Evolutionary conservation across 2,888 invertebrate genomes (phyloP).

Genomic region (Thyatira batis): DNA sequence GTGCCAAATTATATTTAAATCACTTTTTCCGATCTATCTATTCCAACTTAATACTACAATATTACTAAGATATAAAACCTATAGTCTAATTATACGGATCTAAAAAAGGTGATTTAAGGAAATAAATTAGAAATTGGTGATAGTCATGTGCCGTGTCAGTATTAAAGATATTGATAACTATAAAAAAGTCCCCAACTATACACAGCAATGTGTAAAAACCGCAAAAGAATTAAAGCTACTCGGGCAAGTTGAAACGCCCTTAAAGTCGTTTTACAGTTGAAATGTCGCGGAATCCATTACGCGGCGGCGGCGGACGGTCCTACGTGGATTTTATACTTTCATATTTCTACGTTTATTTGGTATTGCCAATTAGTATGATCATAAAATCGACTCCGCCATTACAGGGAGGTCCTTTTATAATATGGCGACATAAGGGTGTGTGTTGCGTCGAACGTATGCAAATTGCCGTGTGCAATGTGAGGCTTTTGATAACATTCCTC

Average conservation of each 20-base stretch:
- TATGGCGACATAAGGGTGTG: conserved; percentile 25
- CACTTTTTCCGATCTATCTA: too few species aligned
- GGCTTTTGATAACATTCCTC: background rate
- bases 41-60: too few species aligned
- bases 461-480: conserved; percentile 2
- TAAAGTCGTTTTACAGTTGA: conserved; percentile 26
- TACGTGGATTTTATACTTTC: conserved; percentile 49
- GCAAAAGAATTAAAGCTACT: too few species aligned
- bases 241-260: conserved; percentile 18
- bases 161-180: too few species aligned
- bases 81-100: too few species aligned
- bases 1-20: too few species aligned
- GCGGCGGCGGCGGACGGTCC: conserved; percentile 17
- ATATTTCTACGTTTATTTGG: conserved; percentile 66
- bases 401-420: conserved; percentile 59
- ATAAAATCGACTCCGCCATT: conserved; percentile 58
- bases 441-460: conserved; percentile 23
- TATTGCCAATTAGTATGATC: conserved; percentile 70
- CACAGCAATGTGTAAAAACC: too few species aligned
- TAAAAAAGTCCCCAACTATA: too few species aligned
- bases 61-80: too few species aligned
- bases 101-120: too few species aligned
- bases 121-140: too few species aligned
- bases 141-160: too few species aligned
- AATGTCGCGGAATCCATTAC: conserved; percentile 48